Conservation (phyloP, 2,113 vertebrate genomes). For the Pterocles burchelli region DNA sequence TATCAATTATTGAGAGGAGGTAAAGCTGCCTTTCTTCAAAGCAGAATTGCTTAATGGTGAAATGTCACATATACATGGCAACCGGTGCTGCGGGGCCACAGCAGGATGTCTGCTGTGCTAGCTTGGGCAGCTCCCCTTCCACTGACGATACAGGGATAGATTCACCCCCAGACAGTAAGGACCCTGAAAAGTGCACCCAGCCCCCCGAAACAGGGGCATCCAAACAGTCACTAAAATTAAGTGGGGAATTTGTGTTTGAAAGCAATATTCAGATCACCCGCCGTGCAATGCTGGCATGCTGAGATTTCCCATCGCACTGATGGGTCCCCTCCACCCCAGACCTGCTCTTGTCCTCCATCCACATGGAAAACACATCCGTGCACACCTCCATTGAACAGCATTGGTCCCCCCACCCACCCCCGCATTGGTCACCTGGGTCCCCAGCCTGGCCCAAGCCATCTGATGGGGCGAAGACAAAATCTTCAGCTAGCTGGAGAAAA, state of each 20-base stretch:
- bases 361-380: not conserved
- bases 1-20: not conserved
- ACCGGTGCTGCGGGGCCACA: not conserved
- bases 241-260: not conserved
- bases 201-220: not conserved
- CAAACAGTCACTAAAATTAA: not conserved
- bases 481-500: not conserved
- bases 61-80: not conserved
- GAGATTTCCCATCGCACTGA: not conserved
- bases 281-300: not conserved
- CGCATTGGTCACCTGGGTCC: accelerated
- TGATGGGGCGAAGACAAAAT: accelerated
- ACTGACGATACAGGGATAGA: not conserved
- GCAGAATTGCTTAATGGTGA: not conserved
- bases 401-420: not conserved
- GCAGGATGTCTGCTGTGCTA: not conserved
- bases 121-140: not conserved
- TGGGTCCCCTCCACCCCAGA: not conserved
- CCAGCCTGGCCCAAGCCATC: not conserved
- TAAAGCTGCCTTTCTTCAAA: not conserved
- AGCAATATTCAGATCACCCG: not conserved
- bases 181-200: not conserved
- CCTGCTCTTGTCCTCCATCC: not conserved
- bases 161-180: not conserved
- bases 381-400: not conserved